Conservation (phyloP, 2,888 invertebrate species). For the Dryadula phaetusa region DNA sequence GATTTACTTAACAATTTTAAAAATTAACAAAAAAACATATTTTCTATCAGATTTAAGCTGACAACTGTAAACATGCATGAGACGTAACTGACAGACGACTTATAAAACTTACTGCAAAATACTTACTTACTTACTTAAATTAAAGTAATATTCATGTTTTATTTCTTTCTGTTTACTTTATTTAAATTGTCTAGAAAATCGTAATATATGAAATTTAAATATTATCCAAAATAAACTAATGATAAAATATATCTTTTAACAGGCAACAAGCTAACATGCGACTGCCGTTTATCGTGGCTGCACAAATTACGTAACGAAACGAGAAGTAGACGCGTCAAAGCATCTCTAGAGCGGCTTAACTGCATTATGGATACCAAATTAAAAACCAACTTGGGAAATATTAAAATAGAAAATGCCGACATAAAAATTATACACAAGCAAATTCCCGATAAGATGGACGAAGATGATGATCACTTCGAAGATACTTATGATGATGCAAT, state of each 20-base stretch:
- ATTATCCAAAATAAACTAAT: not conserved
- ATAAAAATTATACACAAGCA: constrained; percentile 45
- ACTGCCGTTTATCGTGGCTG: constrained; percentile 92
- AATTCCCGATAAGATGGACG: constrained; percentile 61
- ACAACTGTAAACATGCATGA: too few relatives aligned
- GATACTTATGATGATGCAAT: constrained; percentile 71
- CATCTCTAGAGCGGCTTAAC: constrained; percentile 87
- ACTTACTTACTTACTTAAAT: too few relatives aligned
- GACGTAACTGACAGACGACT: too few relatives aligned
- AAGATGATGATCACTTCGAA: constrained; percentile 63
- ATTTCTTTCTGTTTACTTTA: too few relatives aligned
- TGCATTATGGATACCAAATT: constrained; percentile 85
- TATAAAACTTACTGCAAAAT: too few relatives aligned
- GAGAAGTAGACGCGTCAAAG: constrained; percentile 86
- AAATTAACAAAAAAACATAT: too few relatives aligned
- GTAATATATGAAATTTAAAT: too few relatives aligned
- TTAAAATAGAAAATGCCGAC: constrained; percentile 58
- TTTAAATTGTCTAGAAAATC: too few relatives aligned
- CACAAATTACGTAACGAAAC: constrained; percentile 90
- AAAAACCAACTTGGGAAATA: constrained; percentile 55
- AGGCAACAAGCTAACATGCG: constrained; percentile 93
- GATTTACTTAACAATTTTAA: too few relatives aligned
- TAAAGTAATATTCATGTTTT: too few relatives aligned
- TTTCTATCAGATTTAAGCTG: too few relatives aligned
- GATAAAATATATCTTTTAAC: constrained; percentile 55